Evolutionary conservation across 2,113 vertebrate species (phyloP), one percentile per base, ranked within the genome.

Genomic region (Carlito syrichta): DNA sequence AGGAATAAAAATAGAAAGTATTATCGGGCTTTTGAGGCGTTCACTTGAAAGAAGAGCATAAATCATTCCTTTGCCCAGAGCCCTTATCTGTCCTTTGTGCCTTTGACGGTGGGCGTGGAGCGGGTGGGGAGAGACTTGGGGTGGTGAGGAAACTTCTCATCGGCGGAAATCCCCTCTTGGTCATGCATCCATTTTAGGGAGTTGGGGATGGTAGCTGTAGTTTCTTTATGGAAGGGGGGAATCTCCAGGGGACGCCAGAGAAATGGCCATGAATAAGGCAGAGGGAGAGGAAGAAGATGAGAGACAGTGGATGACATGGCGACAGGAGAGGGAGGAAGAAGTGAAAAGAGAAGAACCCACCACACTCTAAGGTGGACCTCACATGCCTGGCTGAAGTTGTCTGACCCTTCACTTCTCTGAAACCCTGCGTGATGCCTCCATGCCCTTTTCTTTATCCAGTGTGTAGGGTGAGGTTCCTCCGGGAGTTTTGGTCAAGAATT

Each of bases 21-120:
- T 95, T 90, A 78, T 66, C 94, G 95, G 85, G 35, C 63, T 95
- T 96, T 95, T 84, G 86, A 93, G 93, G 77, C 89, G 96, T 62
- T 97, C 68, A 98, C 97, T 97, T 98, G 89, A 97, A 98, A 98
- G 96, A 94, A 73, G 76, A 92, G 22, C 92, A 97, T 98, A 95
- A 98, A 97, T 98, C 97, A 95, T 85, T 81, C 48, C 85, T 96
- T 96, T 71, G 87, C 98, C 95, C 96, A 93, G 60, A 98, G 95
- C 95, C 94, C 81, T 95, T 89, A 73, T 92, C 74, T 81, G 68
- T 71, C 45, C 86, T 96, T 82, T 83, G 8, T 45, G 45, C 71
- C 63, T 94, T 62, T 97, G 76, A 77, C 93, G 91, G 86, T 76
- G 89, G 69, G 82, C 83, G 63, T 92, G 92, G 14, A 83, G 92